Base-by-base conservation (phyloP, 2,113 vertebrate species). In the Notarius quadriscutis region DNA sequence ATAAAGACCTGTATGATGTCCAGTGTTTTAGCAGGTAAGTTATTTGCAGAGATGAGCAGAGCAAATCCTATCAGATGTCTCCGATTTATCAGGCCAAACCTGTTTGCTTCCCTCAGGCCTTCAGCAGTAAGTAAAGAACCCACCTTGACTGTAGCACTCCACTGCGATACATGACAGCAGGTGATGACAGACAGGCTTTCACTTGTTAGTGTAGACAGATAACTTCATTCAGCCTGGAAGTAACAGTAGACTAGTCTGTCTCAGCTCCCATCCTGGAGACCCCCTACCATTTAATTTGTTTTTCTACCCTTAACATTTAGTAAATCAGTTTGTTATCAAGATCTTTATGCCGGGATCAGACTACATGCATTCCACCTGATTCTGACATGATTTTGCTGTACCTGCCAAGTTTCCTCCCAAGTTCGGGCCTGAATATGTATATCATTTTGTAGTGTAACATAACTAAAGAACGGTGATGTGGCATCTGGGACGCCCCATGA, bases 101-200 rank as follows among this genome's bases (percentile, higher is more conserved):
- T 90, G 91, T 92, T 91, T 89, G 90, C 86, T 92, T 89, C 90
- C 92, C 92, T 91, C 88, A 80, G 87, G 93, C 79, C 62, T 72
- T 85, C 84, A 72, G 51, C 86, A 79, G 62, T 50, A 91, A 91
- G 81, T 51, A 83, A 84, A 88, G 88, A 81, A 92, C 92, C 93
- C 92, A 89, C 93, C 93, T 93, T 74, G 89, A 91, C 87, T 91
- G 90, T 93, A 90, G 92, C 92, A 91, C 94, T 90, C 84, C 60
- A 83, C 89, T 89, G 85, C 79, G 90, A 85, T 91, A 91, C 81
- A 83, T 92, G 88, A 89, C 92, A 91, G 92, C 89, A 92, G 92
- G 92, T 92, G 94, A 91, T 90, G 93, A 94, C 90, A 93, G 93
- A 93, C 86, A 88, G 91, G 89, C 85, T 90, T 89, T 90, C 87